Conservation (phyloP, 2,113 vertebrate genomes). For the Odocoileus virginianus region DNA sequence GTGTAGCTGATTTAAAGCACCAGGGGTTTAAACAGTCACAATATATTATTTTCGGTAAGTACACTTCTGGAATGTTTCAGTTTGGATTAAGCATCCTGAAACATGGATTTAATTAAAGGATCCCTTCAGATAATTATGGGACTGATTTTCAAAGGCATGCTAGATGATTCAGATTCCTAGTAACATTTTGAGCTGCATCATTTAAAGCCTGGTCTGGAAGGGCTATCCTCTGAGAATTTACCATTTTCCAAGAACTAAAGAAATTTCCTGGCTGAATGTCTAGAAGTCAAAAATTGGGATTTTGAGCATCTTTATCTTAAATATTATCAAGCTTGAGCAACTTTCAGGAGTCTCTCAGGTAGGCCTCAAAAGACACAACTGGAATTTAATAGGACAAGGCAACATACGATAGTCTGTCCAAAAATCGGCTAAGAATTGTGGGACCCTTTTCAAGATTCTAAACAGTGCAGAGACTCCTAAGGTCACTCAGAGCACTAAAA, state of each 20-base stretch:
- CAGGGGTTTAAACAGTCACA: slow-evolving; percentile 51
- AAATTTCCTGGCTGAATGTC: slow-evolving; percentile 51
- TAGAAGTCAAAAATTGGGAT: slow-evolving; percentile 49
- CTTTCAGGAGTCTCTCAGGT: background rate
- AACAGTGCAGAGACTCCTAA: background rate
- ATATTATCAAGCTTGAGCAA: slow-evolving; percentile 28
- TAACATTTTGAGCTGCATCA: slow-evolving; percentile 46
- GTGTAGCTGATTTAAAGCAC: slow-evolving; percentile 59
- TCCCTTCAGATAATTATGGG: slow-evolving; percentile 65
- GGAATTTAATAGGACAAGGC: background rate
- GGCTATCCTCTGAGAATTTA: slow-evolving; percentile 49
- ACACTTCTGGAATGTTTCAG: slow-evolving; percentile 72
- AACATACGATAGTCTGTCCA: background rate
- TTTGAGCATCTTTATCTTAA: slow-evolving; percentile 42
- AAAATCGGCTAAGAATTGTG: background rate
- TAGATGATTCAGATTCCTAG: slow-evolving; percentile 63
- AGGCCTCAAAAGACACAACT: background rate
- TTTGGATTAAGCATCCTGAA: slow-evolving; percentile 72
- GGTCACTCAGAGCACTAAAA: background rate
- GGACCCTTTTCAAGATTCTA: background rate
- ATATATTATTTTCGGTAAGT: slow-evolving; percentile 73
- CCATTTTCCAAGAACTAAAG: slow-evolving; percentile 65
- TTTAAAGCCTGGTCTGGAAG: slow-evolving; percentile 51
- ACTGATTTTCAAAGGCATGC: slow-evolving; percentile 64
- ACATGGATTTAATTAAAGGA: slow-evolving; percentile 76